Base-by-base conservation (phyloP, 2,113 vertebrate genomes). In the Chloebia gouldiae region DNA sequence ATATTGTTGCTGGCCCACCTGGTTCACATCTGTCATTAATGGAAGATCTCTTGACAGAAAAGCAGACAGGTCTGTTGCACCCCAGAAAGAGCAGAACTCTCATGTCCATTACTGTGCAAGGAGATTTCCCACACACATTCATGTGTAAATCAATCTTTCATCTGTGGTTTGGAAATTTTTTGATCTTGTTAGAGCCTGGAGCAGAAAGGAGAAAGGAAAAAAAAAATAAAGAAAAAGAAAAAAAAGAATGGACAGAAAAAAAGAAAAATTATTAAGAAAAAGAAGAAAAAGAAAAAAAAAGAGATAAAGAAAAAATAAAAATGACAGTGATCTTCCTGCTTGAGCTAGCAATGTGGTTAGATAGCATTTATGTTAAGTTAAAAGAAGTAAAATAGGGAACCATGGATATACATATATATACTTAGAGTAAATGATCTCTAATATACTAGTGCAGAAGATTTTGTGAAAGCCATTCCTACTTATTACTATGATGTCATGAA, bases 391-490 rank as follows among this genome's bases (percentile, higher is more conserved):
- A 72, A 24, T 8, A 30, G 6, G 7, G 40, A 61, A 28, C 23
- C 2, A 0, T 24, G 14, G 13, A 66, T 49, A 37, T 57, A 5
- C 11, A 16, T 42, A 44, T 21, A 9, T 30, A 44, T 1, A 2
- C 9, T 68, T n/a, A 68, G 11, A 40, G 11, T 24, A 42, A 51
- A 47, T 13, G 4, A 37, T 61, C 5, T 51, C 3, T 30, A 54
- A 66, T 27, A 54, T 23, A 45, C 1, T 44, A 4, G 22, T 64
- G 15, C 6, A 13, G 24, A 63, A 50, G 9, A 9, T 64, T 47
- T 54, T 80, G 27, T 64, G 33, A 68, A 71, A 76, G 3, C 3
- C 3, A 11, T 50, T 68, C 7, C 4, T 87, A 27, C 20, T 39
- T 47, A 13, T 23, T 63, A 13, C 21, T 2, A 5, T 47, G 24